Evolutionary conservation across 2,113 vertebrate genomes (phyloP), one percentile per base, ranked within the genome.

Genomic region (Sialia sialis): DNA sequence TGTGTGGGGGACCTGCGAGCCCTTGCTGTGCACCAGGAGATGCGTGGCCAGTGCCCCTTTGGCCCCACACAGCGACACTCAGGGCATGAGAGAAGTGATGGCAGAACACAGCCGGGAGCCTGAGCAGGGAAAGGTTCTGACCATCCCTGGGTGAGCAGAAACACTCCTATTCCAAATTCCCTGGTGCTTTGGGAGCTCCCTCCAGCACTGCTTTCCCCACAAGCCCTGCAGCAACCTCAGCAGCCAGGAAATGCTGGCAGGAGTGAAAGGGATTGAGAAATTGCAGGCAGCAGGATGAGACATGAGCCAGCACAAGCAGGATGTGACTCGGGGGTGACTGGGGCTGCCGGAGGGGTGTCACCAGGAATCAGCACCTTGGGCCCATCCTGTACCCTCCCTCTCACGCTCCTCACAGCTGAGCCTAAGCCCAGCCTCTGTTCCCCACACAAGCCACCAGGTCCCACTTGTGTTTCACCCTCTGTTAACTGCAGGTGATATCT

Each of bases 241-340:
- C 82, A 76, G 87, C 88, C 83, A 89, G 95, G 87, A 96, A 96
- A 84, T 0, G 16, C 87, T 94, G 89, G 85, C 80, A 66, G 80
- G 64, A 89, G 82, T 19, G 11, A 84, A 70, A 90, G 39, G 79
- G 87, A 85, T 92, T 94, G 89, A 89, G 95, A 94, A 96, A 95
- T 38, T 89, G 83, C 86, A 90, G 79, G 93, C 91, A 90, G 93
- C 85, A 93, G 96, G 94, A 94, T 95, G 87, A 91, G 90, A 34
- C 62, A 10, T 0, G 83, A 94, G 91, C 93, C 93, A 95, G 84
- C 75, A 73, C 51, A 88, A 44, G 88, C 88, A 95, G 94, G 93
- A 96, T 95, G 90, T 95, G 94, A 96, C 93, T 97, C 12, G 87
- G 49, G 62, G 85, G 70, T 94, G 96, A 95, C 56, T 51, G 83